A percentile compares a stretch with the other conserved stretches of the same genome.
These are phyloP conservation scores for Hydractinia symbiolongicarpus DNA, from an alignment of 30 jellyfish, hydroid and myxozoan species.

Conservation along the genomic window DNA sequence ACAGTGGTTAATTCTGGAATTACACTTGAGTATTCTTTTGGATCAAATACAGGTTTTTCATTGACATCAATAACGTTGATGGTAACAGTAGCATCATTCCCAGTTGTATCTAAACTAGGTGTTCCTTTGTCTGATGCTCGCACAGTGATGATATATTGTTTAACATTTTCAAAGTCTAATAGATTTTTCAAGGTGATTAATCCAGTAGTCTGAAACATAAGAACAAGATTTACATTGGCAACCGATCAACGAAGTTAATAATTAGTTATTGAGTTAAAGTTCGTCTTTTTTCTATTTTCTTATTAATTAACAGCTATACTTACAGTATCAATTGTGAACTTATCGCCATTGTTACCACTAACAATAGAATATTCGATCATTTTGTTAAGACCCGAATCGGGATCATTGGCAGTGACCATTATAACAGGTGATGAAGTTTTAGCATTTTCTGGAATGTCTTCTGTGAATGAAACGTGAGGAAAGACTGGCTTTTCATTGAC, in stretches of 20 bases:
- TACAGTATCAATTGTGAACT: not conserved
- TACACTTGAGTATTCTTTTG: not conserved
- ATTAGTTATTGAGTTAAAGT: no score
- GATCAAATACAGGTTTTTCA: slow-evolving; percentile 14
- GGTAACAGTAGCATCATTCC: slow-evolving; percentile 10
- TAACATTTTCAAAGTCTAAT: not conserved
- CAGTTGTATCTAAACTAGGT: slow-evolving; percentile 7
- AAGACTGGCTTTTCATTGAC: slow-evolving; percentile 11
- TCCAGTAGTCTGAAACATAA: not conserved
- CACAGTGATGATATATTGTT: slow-evolving; percentile 8
- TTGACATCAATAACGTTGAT: not conserved
- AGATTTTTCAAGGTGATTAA: not conserved
- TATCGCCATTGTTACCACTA: slow-evolving; percentile 19
- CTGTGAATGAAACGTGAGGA: not conserved
- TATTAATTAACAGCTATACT: not conserved
- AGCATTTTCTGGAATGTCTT: not conserved
- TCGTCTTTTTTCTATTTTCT: no score
- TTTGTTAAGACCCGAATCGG: slow-evolving; percentile 63
- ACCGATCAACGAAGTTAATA: no score
- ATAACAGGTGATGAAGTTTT: slow-evolving; percentile 26
- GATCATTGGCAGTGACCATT: slow-evolving; percentile 61
- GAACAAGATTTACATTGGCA: not conserved
- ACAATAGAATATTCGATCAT: slow-evolving; percentile 53
- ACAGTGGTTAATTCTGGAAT: slow-evolving; percentile 1
- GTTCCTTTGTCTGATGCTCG: slow-evolving; percentile 28